Evolutionary conservation across 2,797 vertebrate genomes (phyloP), one percentile per base, ranked within the genome.

Genomic region (Gastrophryne carolinensis): DNA sequence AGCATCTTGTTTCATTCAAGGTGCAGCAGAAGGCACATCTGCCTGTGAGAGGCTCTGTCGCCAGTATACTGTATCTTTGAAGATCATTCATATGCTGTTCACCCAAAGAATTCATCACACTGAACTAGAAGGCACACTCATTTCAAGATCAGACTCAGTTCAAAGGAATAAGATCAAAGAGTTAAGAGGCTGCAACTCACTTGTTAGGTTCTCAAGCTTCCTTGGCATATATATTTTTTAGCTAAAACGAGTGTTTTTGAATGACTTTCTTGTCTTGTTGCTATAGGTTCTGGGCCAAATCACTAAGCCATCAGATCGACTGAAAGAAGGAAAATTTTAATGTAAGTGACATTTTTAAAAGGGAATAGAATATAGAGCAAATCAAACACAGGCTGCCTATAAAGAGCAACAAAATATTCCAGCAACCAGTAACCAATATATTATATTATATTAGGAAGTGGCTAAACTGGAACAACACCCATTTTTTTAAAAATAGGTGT

Each of bases 141-240:
- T 82, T 82, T 80, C 79, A 81, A 81, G 81, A 79, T 76, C 68
- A 69, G 69, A 58, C 77, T 79, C 69, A 81, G 84, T 82, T 80
- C 82, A 79, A 71, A 79, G 65, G 49, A 71, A 64, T 71, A 64
- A 83, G 81, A 86, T 86, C 80, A 86, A 88, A 89, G 85, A 65
- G 73, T 57, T 53, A 26, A 24, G 23, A 63, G n/a, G 71, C 58
- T 70, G 66, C 58, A 44, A 68, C 54, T 77, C 50, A 60, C 67
- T 49, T 60, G 53, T 75, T 70, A 57, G 60, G 34, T 62, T 75
- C 62, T 53, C 30, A 61, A 35, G 61, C 72, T 75, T 75, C 73
- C 56, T 75, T 39, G 68, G 30, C 64, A 61, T 68, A 67, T 32
- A 61, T 44, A n/a, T n/a, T n/a, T 75, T 57, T 75, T 68, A 75